Evolutionary conservation across 2,888 invertebrate genomes (phyloP), one percentile per base, ranked within the genome.

Genomic region (Temnothorax ravouxi): DNA sequence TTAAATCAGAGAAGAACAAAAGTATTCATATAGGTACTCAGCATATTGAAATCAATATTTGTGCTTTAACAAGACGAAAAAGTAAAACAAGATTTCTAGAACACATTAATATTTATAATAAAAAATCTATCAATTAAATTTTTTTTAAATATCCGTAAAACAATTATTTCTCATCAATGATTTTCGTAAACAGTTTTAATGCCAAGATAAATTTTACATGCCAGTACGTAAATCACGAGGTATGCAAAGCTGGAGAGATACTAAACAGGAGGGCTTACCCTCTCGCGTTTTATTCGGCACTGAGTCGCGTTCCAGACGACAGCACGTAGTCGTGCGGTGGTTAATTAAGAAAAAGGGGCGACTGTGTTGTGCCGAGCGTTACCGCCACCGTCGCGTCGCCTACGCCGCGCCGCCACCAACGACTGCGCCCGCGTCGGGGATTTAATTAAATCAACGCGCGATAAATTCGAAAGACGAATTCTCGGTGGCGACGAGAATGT

Each of bases 401-500:
- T 44, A 25, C 8, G 83, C 15, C 47, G 56, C 52, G 83, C 15
- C 47, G 61, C 52, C 80, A 74, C 56, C 54, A 56, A 67, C 62
- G 77, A 67, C 56, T 21, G 47, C 18, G n/a, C 21, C 29, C 76
- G 59, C 66, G n/a, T 64, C 66, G 72, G 71, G 74, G 88, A 87
- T 92, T 92, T 91, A 92, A 92, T 92, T 91, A 91, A 92, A 92
- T 91, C 88, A 91, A 92, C 89, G 88, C 87, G 87, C 91, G 88
- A 91, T 91, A 91, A 92, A 91, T 92, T 92, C 90, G 88, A 84
- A 82, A 85, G 85, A 84, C 84, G 89, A 86, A 90, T 91, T 86
- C 88, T 85, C 83, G 71, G 67, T 74, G 82, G 34, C 79, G 85
- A 84, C 90, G 74, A 52, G 81, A 64, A 86, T 81, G 76, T 86